Percentiles rank a stretch among this genome's conserved stretches.
phyloP scores from a whole-genome alignment of 2,797 vertebrate species.

The Craterocephalus amniculus region DNA sequence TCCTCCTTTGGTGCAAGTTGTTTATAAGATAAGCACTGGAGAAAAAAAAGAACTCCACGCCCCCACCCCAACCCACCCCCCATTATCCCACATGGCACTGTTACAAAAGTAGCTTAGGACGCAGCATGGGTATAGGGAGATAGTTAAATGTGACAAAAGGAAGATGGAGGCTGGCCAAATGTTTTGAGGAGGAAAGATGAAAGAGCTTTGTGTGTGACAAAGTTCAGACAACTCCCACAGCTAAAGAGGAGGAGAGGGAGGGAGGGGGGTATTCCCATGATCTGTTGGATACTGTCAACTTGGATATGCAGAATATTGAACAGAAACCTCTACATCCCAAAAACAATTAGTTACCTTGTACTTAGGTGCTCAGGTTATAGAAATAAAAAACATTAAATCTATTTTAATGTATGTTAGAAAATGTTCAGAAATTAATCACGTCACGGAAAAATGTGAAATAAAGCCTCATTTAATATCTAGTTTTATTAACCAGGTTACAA shows the following conservation, averaged over 20 bases:
- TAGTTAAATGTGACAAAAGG: slow-evolving; percentile 61
- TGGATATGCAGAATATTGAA: slow-evolving; percentile 15
- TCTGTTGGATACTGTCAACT: slow-evolving; percentile 10
- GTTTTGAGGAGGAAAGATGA: slow-evolving; percentile 52
- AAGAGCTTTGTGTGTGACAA: slow-evolving; percentile 42
- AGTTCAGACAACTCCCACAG: slow-evolving; percentile 47
- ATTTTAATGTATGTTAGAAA: too few relatives aligned
- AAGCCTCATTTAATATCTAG: too few relatives aligned
- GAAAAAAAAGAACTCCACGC: too few relatives aligned
- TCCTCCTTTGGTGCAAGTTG: slow-evolving; percentile 27
- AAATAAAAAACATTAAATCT: not conserved
- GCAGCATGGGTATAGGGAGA: slow-evolving; percentile 57
- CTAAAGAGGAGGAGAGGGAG: slow-evolving; percentile 1
- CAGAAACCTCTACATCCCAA: slow-evolving; percentile 2
- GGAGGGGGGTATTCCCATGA: slow-evolving; percentile 21
- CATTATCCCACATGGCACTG: slow-evolving; percentile 54
- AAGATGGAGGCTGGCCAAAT: slow-evolving; percentile 64
- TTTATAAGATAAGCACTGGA: slow-evolving; percentile 31
- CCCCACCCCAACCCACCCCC: slow-evolving; percentile 2
- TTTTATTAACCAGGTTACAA: too few relatives aligned
- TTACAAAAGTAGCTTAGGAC: slow-evolving; percentile 56
- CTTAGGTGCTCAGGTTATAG: not conserved
- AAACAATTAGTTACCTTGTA: not conserved
- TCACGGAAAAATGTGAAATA: too few relatives aligned
- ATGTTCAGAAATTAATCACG: too few relatives aligned